These are phyloP conservation scores for Corvus cornix DNA, from an alignment of 2,113 vertebrate genomes.

Conservation along the genomic window DNA sequence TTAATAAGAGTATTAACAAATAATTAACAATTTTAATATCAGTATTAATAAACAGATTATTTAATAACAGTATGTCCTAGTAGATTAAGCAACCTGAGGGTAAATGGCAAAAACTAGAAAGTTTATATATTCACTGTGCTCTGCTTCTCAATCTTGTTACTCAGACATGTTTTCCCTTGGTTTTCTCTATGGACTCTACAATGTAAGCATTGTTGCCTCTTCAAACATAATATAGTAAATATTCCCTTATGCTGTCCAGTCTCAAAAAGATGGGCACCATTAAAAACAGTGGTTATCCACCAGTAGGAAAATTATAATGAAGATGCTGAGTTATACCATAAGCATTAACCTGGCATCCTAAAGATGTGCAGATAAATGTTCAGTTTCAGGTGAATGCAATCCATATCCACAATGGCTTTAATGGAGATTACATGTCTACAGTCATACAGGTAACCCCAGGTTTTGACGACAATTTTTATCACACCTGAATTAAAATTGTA, in stretches of 20 bases:
- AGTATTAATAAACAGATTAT: neutral
- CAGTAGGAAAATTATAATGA: neutral
- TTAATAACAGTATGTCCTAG: neutral
- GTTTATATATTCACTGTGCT: neutral
- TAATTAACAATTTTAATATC: neutral
- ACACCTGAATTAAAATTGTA: neutral
- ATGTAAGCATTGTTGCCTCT: neutral
- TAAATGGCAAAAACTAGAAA: neutral
- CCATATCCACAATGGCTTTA: neutral
- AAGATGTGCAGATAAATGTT: neutral
- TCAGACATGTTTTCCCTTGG: neutral
- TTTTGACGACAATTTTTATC: neutral
- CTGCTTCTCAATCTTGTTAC: neutral
- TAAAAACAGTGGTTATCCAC: neutral
- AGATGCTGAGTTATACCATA: neutral
- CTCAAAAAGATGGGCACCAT: neutral
- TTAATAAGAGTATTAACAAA: neutral
- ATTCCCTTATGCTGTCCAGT: neutral
- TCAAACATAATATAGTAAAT: neutral
- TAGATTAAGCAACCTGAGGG: neutral
- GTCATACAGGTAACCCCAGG: neutral
- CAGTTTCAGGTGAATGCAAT: neutral
- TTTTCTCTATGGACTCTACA: neutral
- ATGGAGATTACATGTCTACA: neutral
- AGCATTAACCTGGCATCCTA: neutral